phyloP scores from a whole-genome alignment of 2,113 vertebrate genomes.

The Lagenorhynchus albirostris region DNA sequence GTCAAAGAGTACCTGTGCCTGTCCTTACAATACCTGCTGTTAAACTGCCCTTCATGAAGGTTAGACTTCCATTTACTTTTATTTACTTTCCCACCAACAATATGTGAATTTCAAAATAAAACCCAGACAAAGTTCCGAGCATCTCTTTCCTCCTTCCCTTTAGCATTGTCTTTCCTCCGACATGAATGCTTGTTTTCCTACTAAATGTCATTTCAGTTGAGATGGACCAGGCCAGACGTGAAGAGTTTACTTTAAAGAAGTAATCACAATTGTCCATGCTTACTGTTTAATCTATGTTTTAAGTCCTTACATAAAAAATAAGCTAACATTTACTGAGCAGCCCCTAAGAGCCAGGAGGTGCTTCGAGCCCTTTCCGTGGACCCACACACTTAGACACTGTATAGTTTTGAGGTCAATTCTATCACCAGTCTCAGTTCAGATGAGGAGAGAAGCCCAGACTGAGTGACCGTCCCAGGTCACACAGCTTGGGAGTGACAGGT shows the following conservation, averaged over 20 bases:
- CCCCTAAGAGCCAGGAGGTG: too few relatives aligned
- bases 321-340: not conserved
- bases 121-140: not conserved
- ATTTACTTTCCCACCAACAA: not conserved
- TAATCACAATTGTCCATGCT: not conserved
- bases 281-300: not conserved
- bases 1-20: not conserved
- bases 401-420: not conserved
- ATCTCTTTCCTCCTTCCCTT: not conserved
- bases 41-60: not conserved
- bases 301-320: not conserved
- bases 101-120: not conserved
- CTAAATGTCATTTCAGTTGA: not conserved
- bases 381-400: not conserved
- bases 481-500: not conserved
- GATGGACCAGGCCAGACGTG: not conserved
- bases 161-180: not conserved
- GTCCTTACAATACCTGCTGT: not conserved
- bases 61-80: not conserved
- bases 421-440: not conserved
- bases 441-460: not conserved
- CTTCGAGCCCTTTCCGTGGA: not conserved
- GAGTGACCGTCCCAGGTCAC: not conserved
- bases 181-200: not conserved
- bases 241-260: conserved; percentile 26